These are phyloP conservation scores for Entomobrya proxima DNA, from an alignment of 2,888 invertebrate genomes.

Conservation along the genomic window DNA sequence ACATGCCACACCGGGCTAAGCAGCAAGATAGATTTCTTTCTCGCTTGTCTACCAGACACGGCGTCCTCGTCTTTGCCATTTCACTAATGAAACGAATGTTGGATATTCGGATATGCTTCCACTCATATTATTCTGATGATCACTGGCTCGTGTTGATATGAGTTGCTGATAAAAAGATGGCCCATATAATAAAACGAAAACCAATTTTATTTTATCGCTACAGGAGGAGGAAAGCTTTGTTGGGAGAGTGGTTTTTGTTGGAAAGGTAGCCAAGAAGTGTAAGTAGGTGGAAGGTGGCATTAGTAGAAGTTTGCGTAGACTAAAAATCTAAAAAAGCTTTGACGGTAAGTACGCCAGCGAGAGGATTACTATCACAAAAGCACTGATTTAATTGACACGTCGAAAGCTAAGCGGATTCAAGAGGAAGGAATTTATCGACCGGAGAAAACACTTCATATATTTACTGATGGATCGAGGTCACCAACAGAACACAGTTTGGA, in stretches of 20 bases:
- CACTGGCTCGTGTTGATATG: background rate
- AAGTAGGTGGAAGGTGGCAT: background rate
- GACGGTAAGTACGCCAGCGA: too few species aligned
- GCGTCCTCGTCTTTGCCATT: background rate
- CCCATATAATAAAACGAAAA: background rate
- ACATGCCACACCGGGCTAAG: slow-evolving; percentile 4
- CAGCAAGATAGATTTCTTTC: background rate
- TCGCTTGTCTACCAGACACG: background rate
- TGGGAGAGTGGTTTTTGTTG: background rate
- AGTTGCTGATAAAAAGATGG: background rate
- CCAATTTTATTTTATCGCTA: too few species aligned
- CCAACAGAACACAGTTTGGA: too few species aligned
- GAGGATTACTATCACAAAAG: too few species aligned
- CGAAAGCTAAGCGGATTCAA: background rate
- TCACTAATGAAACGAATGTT: slow-evolving; percentile 4
- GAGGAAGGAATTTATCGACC: slow-evolving; percentile 53
- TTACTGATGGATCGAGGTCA: slow-evolving; percentile 28
- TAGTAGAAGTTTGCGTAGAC: background rate
- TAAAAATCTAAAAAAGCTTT: background rate
- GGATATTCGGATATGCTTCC: background rate
- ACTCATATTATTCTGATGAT: too few species aligned
- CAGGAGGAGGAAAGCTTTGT: too few species aligned
- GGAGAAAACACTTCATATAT: slow-evolving; percentile 44
- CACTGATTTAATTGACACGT: too few species aligned
- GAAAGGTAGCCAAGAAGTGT: background rate